Percentiles rank a stretch among this genome's conserved stretches.
phyloP scores from a whole-genome alignment of 64 coral and sea anemone species.

The Hydrozoanthus tunicans region DNA sequence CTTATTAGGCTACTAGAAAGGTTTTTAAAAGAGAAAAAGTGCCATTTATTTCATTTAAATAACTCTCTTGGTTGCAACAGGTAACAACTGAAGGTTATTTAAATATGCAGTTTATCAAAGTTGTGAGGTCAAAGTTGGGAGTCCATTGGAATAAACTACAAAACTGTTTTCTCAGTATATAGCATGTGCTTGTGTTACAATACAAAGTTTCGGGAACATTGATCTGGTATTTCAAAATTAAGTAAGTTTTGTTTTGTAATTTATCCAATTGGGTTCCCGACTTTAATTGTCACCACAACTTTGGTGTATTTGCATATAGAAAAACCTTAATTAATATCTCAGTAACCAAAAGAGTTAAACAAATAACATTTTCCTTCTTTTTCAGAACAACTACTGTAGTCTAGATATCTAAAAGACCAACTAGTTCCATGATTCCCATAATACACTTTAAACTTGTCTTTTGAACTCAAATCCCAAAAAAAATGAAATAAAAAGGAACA shows the following conservation, averaged over 20 bases:
- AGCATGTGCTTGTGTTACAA: too few species aligned
- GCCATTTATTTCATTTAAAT: too few species aligned
- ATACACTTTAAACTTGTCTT: constrained; percentile 40
- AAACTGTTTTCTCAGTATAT: too few species aligned
- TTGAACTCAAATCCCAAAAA: not conserved
- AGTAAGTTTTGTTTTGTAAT: not conserved
- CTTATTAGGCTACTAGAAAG: too few species aligned
- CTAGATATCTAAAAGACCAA: constrained; percentile 11
- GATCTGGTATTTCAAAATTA: too few species aligned
- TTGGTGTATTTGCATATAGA: constrained; percentile 6
- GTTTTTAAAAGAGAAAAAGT: too few species aligned
- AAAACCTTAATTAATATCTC: constrained; percentile 8
- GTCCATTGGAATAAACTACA: too few species aligned
- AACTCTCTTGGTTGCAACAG: not conserved
- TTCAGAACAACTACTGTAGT: too few species aligned
- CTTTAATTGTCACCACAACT: not conserved
- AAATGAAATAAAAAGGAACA: constrained; percentile 36
- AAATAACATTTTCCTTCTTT: too few species aligned
- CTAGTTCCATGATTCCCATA: constrained; percentile 46
- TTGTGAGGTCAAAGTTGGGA: too few species aligned
- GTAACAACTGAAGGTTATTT: not conserved
- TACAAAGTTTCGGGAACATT: too few species aligned
- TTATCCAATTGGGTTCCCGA: not conserved
- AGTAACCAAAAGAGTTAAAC: not conserved
- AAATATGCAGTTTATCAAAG: constrained; percentile 25